Evolutionary conservation across 2,888 invertebrate genomes (phyloP), one percentile per base, ranked within the genome.

Genomic region (Caradrina clavipalpis): DNA sequence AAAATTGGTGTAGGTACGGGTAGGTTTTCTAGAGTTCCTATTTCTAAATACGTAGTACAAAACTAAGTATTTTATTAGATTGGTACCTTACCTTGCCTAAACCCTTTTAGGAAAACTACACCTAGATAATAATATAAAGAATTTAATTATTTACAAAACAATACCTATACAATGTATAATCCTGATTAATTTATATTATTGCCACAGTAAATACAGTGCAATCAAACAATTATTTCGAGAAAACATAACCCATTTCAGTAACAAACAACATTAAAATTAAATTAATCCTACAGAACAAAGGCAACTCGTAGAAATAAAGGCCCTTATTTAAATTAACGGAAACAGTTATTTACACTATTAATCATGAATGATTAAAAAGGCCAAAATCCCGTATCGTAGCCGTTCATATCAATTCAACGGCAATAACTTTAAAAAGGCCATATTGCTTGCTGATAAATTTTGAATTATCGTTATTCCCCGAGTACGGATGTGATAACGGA

Each of bases 371-470:
- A 77, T 84, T 59, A 64, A 76, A 83, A 80, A 66, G 67, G 55
- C 35, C 70, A 63, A 79, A 78, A 77, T 80, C 66, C 60, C 65
- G 62, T 66, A 77, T 72, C 71, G 35, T 22, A 31, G 61, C 61
- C 82, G 72, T 87, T 78, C 69, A 75, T 86, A 80, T 82, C 81
- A 86, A 86, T 83, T 78, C 73, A 78, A 80, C 47, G 47, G 82
- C 74, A 85, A 86, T 86, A 84, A 81, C 73, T 80, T 80, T 47
- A 58, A 75, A 82, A 82, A 84, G 53, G 7, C 69, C 64, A 47
- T 80, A 78, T 80, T 69, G 62, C 47, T 57, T 21, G 54, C 76
- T 80, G 86, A 86, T 86, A 86, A 83, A 80, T 69, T 76, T 74
- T 85, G 84, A 86, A 78, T 86, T 81, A 86, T 82, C 63, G 79